These are phyloP conservation scores for Temnopleurus reevesii DNA, from an alignment of 53 echinoderm and acorn worm genomes.

Conservation along the genomic window DNA sequence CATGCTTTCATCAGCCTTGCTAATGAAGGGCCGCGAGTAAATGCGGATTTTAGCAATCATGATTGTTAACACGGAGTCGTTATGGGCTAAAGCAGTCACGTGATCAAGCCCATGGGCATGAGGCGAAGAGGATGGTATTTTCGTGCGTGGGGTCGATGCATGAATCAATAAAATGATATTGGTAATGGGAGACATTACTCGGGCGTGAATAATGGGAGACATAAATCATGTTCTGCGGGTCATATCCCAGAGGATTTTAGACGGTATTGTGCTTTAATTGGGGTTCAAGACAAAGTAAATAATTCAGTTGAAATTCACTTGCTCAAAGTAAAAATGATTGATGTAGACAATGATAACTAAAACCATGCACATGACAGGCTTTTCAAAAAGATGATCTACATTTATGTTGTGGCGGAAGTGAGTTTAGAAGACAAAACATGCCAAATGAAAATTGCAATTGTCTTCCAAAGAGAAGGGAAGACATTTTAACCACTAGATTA, in stretches of 20 bases:
- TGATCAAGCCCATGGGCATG: not conserved
- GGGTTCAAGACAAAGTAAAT: not conserved
- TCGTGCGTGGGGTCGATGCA: not conserved
- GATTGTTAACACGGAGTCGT: conserved; percentile 13
- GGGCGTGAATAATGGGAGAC: not conserved
- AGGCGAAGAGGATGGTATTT: not conserved
- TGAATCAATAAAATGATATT: conserved; percentile 35
- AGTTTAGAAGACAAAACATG: no score
- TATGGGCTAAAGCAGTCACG: not conserved
- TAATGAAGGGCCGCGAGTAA: not conserved
- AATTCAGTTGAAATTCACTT: not conserved
- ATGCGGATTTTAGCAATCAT: conserved; percentile 19
- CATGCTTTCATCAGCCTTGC: not conserved
- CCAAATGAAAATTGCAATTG: no score
- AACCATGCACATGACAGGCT: no score
- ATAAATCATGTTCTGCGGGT: not conserved
- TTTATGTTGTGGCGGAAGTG: no score
- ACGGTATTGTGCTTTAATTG: not conserved
- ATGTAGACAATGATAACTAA: no score
- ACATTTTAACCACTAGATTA: no score
- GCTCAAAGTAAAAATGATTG: not conserved
- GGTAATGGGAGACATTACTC: conserved; percentile 18
- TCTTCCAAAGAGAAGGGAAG: no score
- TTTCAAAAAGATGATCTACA: no score
- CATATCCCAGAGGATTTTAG: not conserved